Base-by-base conservation (phyloP, 2,113 vertebrate species). In the Puma concolor region DNA sequence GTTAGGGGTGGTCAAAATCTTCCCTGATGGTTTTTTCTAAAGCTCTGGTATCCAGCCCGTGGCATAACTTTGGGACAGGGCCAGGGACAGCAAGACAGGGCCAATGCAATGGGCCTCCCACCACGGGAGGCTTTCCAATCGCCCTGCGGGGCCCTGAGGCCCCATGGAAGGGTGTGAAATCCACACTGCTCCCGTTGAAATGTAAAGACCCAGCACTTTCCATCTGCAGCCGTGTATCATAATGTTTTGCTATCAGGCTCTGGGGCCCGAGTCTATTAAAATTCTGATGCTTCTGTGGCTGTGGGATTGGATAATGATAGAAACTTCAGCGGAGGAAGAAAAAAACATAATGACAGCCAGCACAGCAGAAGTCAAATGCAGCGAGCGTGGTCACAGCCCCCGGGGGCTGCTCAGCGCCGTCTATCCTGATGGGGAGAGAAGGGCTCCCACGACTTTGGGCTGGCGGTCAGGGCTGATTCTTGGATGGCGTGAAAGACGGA, bases 211-310 rank as follows among this genome's bases (percentile, higher is more conserved):
- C 31, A 1, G 48, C 15, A 8, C 67, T 15, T 66, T 9, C 48
- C 72, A 8, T 79, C 52, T 15, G 13, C 9, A 48, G 50, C 44
- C 9, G 48, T 9, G 27, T 72, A 19, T 80, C 9, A 4, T 9
- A 5, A 38, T 5, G 85, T 69, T 60, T 57, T 54, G 79, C 76
- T 79, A 0, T 67, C 64, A 7, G 92, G 84, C 91, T 96, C 87
- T 31, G n/a, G 81, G 66, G 41, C 93, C 94, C 88, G 64, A 50
- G 41, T 19, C 92, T 87, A 84, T 96, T 95, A 97, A 87, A 79
- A 90, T 95, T 60, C 83, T 66, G 67, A 89, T 87, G 92, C 91
- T 79, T 74, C 91, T 96, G 94, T 57, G 72, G 71, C 88, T 94
- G 33, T 52, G 93, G 81, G 88, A 80, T 67, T 93, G 87, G 69